Percentiles rank a stretch among this genome's conserved stretches.
These are phyloP conservation scores for Pelecanoides urinatrix DNA, from an alignment of 2,113 vertebrate species.

Conservation along the genomic window DNA sequence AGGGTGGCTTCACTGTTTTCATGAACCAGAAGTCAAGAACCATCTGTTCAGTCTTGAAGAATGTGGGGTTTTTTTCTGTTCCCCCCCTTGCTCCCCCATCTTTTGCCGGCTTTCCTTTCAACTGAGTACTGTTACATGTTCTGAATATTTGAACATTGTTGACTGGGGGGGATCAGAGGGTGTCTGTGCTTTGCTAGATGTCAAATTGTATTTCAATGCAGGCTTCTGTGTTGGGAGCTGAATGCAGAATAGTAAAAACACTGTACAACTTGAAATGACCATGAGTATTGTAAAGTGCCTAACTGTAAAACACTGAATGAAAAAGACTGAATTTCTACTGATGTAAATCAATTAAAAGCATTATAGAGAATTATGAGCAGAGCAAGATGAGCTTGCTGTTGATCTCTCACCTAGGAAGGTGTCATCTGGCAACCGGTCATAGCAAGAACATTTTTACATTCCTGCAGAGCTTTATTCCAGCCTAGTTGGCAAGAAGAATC, in stretches of 20 bases:
- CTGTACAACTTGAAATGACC: background rate
- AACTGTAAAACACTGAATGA: background rate
- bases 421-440: background rate
- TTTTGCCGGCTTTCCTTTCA: background rate
- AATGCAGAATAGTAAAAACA: background rate
- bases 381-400: background rate
- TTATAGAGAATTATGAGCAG: background rate
- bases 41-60: background rate
- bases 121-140: background rate
- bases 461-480: slow-evolving; percentile 49
- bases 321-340: background rate
- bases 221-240: background rate
- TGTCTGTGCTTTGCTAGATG: background rate
- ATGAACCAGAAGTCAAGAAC: background rate
- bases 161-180: background rate
- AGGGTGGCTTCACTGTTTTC: background rate
- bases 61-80: background rate
- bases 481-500: slow-evolving; percentile 52
- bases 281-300: background rate
- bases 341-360: background rate
- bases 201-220: background rate
- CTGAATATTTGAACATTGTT: background rate
- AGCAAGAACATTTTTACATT: slow-evolving; percentile 28
- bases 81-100: background rate
- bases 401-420: slow-evolving; percentile 22